Conservation (phyloP, 2,888 invertebrate species). For the Desoria tigrina region DNA sequence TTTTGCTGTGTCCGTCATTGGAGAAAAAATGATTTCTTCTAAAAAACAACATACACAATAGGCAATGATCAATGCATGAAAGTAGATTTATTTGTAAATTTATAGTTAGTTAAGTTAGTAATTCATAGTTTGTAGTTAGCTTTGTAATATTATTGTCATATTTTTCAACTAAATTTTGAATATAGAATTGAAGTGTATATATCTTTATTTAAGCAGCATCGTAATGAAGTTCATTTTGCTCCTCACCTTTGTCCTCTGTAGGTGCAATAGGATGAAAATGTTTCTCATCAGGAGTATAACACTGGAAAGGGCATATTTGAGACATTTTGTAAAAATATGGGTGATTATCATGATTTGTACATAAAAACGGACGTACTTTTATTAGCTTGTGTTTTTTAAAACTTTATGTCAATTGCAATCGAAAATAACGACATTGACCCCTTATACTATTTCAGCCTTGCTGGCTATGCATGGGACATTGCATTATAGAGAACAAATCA, state of each 20-base stretch:
- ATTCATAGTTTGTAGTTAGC: too few relatives aligned
- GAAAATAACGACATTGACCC: constrained; percentile 51
- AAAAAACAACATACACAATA: not conserved
- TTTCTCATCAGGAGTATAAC: not conserved
- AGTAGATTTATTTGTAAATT: too few relatives aligned
- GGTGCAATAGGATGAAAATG: not conserved
- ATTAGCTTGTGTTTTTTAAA: constrained; percentile 53
- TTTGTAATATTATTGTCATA: too few relatives aligned
- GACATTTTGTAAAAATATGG: constrained; percentile 25
- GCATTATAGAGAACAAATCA: constrained; percentile 14
- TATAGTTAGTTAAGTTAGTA: too few relatives aligned
- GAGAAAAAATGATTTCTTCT: not conserved
- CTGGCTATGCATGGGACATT: constrained; percentile 40
- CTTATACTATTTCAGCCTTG: constrained; percentile 41
- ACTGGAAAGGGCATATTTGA: not conserved
- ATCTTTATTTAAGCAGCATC: too few relatives aligned
- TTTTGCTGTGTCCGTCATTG: too few relatives aligned
- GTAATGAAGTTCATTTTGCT: not conserved
- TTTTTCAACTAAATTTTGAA: too few relatives aligned
- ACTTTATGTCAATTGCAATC: constrained; percentile 48
- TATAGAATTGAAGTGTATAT: too few relatives aligned
- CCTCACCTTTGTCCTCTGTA: not conserved
- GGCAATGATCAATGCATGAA: not conserved
- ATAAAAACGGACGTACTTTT: constrained; percentile 43
- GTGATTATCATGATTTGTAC: constrained; percentile 53